Evolutionary conservation across 2,113 vertebrate species (phyloP).

Genomic region (Myrmophylax atrothorax): DNA sequence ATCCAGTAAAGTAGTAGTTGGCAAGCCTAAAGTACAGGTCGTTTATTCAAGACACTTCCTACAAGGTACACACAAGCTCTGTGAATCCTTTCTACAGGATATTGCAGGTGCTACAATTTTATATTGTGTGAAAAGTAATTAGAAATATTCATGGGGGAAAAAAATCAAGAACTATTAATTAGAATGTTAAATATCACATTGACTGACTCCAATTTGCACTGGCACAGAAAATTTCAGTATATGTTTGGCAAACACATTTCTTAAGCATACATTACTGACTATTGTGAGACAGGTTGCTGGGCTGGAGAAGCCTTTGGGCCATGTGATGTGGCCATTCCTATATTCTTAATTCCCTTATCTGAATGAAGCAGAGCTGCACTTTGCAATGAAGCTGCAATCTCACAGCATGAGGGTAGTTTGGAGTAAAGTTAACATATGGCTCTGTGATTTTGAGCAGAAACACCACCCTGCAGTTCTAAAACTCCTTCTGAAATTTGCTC

Average conservation of each 20-base stretch:
- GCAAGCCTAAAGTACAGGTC: background rate
- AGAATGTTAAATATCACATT: background rate
- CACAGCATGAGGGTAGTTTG: too few species aligned
- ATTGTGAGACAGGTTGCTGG: background rate
- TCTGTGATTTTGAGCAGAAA: conserved; percentile 32
- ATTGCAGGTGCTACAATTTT: background rate
- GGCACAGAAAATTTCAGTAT: background rate
- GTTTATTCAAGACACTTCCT: background rate
- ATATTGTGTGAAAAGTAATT: background rate
- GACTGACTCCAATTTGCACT: background rate
- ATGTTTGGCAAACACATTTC: background rate
- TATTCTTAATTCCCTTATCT: background rate
- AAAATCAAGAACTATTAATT: background rate
- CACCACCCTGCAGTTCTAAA: background rate
- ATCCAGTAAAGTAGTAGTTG: background rate
- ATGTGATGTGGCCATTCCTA: background rate
- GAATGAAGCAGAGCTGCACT: background rate
- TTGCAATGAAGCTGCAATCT: background rate
- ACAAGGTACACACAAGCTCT: background rate
- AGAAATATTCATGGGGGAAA: background rate
- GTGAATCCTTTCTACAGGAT: background rate
- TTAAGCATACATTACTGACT: background rate
- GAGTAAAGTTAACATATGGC: background rate
- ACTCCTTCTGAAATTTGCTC: conserved; percentile 15
- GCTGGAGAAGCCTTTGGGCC: background rate